Percentiles rank a stretch among this genome's conserved stretches.
phyloP scores from a whole-genome alignment of 2,113 vertebrate species.

The Catagonus wagneri region DNA sequence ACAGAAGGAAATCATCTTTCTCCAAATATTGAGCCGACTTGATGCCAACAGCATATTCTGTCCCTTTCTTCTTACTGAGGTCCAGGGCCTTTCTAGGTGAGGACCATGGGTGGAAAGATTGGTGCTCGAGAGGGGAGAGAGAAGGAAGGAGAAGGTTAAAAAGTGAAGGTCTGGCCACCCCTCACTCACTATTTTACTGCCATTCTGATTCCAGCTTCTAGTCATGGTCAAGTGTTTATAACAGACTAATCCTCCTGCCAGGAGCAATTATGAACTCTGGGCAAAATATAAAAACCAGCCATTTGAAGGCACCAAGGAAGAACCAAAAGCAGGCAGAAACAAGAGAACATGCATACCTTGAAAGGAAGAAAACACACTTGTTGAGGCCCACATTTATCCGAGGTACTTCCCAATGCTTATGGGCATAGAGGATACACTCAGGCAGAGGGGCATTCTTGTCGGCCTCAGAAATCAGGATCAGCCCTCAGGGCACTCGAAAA shows the following conservation, averaged over 20 bases:
- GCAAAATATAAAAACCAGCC: slow-evolving; percentile 1
- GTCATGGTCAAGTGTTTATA: not conserved
- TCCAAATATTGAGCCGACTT: slow-evolving; percentile 8
- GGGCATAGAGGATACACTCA: not conserved
- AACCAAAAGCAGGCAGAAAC: not conserved
- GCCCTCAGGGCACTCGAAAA: not conserved
- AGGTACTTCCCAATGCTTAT: not conserved
- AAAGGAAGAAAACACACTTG: not conserved
- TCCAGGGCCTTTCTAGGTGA: not conserved
- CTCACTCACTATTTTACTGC: not conserved
- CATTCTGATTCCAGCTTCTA: not conserved
- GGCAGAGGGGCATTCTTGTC: not conserved
- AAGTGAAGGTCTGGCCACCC: not conserved
- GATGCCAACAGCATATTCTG: not conserved
- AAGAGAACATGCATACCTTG: not conserved
- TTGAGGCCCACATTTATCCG: not conserved
- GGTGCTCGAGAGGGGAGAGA: not conserved
- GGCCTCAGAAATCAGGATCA: not conserved
- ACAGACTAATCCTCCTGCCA: not conserved
- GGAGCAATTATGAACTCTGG: not conserved
- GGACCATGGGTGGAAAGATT: not conserved
- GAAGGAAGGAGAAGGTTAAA: not conserved
- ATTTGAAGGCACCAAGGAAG: not conserved
- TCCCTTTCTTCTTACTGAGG: not conserved
- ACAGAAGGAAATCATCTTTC: not conserved